Base-by-base conservation (phyloP, 2,888 invertebrate species). In the Lasiommata megera region DNA sequence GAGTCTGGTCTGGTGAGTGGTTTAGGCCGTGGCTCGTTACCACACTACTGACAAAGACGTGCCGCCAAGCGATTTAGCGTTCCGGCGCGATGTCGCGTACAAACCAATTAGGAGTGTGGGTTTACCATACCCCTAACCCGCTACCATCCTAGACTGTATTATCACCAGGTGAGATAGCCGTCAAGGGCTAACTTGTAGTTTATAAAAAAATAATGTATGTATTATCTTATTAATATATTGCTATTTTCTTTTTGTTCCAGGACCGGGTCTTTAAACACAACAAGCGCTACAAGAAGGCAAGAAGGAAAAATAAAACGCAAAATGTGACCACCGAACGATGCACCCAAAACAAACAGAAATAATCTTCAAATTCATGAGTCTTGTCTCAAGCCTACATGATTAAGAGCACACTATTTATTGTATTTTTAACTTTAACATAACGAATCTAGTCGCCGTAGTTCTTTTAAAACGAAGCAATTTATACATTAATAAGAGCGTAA, bases 391-490 rank as follows among this genome's bases (percentile, higher is more conserved):
- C 83, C 83, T 76, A 87, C 88, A 86, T 89, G 88, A 89, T 85
- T 76, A 77, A 74, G 75, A 77, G 63, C 62, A 63, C 62, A 62
- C 62, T 83, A 87, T 87, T 88, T 86, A 88, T 84, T 83, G 73
- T 81, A 84, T 76, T 79, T 80, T 80, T 80, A 77, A 78, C 72
- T 78, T 82, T 80, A 84, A 77, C 72, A 78, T 73, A 89, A 89
- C 89, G 82, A 90, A 83, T 90, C 89, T 90, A 90, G 89, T 90
- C 89, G 82, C 82, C 76, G 81, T 84, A 88, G 88, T 88, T 88
- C 86, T 87, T 83, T 84, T 84, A 81, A 77, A 82, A 80, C 76
- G 80, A 82, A 84, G 79, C 78, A 83, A 80, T 79, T 84, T 81
- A 82, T 77, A 83, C 74, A 76, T 74, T 67, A 68, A 60, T 79